Conservation (phyloP, 2,797 vertebrate species). For the Acipenser transmontanus region DNA sequence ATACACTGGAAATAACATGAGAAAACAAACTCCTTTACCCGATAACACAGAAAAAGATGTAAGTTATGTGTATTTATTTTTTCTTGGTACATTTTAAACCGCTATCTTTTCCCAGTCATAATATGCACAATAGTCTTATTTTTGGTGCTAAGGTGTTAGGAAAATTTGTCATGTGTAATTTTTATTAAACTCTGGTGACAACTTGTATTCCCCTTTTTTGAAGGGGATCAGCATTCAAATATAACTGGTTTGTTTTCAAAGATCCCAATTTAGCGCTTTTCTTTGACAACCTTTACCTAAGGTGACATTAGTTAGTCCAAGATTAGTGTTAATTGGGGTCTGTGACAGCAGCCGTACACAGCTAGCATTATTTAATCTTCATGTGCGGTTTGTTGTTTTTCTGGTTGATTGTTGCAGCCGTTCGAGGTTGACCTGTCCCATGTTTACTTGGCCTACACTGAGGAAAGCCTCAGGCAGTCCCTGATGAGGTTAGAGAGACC, state of each 20-base stretch:
- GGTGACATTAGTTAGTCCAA: too few species aligned
- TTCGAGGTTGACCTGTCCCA: constrained; percentile 96
- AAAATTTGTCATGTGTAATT: too few species aligned
- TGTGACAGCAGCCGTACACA: too few species aligned
- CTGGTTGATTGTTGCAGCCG: constrained; percentile 57
- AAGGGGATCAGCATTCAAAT: too few species aligned
- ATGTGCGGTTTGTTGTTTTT: not conserved
- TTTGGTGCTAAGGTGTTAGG: too few species aligned
- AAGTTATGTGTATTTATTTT: constrained; percentile 40
- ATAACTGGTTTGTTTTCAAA: too few species aligned
- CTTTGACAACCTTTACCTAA: fast-evolving
- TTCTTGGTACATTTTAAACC: too few species aligned
- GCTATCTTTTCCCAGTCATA: too few species aligned
- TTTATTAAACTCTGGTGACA: too few species aligned
- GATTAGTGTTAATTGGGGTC: not conserved
- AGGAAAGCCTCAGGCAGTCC: constrained; percentile 93
- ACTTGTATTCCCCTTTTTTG: too few species aligned
- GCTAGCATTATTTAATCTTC: not conserved
- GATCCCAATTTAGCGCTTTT: not conserved
- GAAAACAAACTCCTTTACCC: constrained; percentile 88
- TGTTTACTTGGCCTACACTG: constrained; percentile 92
- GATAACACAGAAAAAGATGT: constrained; percentile 98
- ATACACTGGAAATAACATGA: constrained; percentile 98
- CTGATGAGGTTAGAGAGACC: constrained; percentile 93
- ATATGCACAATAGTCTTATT: too few species aligned